A percentile compares a stretch with the other conserved stretches of the same genome.
These are phyloP conservation scores for Muscidifurax raptorellus DNA, from an alignment of 1,140 invertebrate genomes.

Conservation along the genomic window DNA sequence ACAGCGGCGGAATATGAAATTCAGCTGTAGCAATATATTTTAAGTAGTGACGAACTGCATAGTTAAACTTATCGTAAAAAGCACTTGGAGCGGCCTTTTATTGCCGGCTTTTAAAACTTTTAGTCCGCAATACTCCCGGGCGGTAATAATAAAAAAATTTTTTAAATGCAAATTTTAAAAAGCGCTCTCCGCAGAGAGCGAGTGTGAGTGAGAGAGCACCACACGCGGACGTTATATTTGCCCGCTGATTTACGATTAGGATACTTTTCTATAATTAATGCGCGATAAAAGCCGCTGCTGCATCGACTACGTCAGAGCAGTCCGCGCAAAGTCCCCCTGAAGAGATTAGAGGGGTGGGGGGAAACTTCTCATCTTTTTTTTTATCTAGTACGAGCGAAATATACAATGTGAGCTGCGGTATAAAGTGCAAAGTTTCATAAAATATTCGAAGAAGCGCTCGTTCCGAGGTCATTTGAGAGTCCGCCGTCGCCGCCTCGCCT, in stretches of 20 bases:
- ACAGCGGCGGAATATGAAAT: slow-evolving; percentile 45
- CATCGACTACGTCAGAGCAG: slow-evolving; percentile 43
- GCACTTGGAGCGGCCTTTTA: slow-evolving; percentile 52
- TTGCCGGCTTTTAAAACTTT: slow-evolving; percentile 55
- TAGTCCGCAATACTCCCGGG: slow-evolving; percentile 43
- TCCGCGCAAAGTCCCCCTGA: slow-evolving; percentile 34
- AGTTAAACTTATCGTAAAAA: slow-evolving; percentile 56
- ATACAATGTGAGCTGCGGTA: slow-evolving; percentile 59
- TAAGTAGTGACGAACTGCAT: slow-evolving; percentile 56
- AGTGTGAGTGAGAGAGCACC: neutral
- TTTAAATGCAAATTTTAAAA: slow-evolving; percentile 52
- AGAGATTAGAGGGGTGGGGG: slow-evolving; percentile 37
- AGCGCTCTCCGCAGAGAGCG: neutral
- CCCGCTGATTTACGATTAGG: slow-evolving; percentile 44
- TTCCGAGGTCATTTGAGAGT: slow-evolving; percentile 56
- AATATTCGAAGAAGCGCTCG: slow-evolving; percentile 57
- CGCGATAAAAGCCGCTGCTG: slow-evolving; percentile 8
- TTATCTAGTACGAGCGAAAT: slow-evolving; percentile 47
- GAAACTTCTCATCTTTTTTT: slow-evolving; percentile 7
- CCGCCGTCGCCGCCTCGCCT: slow-evolving; percentile 8
- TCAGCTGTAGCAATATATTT: slow-evolving; percentile 53
- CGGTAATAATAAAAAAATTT: slow-evolving; percentile 50
- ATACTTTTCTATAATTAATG: neutral
- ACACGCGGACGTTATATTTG: slow-evolving; percentile 36
- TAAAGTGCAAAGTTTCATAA: slow-evolving; percentile 58